Conservation (phyloP, 2,113 vertebrate genomes). For the Dipodomys ordii region DNA sequence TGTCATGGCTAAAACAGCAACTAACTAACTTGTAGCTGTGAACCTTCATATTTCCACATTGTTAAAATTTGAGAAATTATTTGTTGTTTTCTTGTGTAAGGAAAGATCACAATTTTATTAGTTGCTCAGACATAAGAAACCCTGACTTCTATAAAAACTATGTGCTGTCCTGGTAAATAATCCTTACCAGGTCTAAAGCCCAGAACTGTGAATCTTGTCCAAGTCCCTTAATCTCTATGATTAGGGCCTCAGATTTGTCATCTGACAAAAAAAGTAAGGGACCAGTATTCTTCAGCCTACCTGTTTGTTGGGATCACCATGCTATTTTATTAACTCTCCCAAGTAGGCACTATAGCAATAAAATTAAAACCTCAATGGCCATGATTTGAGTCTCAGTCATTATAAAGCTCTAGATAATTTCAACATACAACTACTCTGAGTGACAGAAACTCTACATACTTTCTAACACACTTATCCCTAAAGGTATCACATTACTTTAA, state of each 20-base stretch:
- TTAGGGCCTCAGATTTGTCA: not conserved
- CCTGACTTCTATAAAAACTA: not conserved
- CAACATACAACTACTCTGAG: not conserved
- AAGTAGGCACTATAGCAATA: not conserved
- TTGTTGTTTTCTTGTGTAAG: conserved; percentile 38
- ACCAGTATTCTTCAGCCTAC: not conserved
- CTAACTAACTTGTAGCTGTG: not conserved
- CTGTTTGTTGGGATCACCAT: not conserved
- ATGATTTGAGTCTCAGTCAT: not conserved
- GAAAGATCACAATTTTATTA: not conserved
- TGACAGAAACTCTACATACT: not conserved
- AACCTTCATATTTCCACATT: not conserved
- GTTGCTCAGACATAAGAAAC: conserved; percentile 6
- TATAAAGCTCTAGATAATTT: not conserved
- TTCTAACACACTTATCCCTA: not conserved
- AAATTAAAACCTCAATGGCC: not conserved
- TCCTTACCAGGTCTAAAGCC: not conserved
- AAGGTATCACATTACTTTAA: too few relatives aligned
- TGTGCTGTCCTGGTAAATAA: not conserved
- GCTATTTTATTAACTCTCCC: not conserved
- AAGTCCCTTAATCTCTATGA: not conserved
- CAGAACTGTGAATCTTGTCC: not conserved
- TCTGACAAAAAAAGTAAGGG: not conserved
- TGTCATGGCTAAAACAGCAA: not conserved
- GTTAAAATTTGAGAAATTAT: conserved; percentile 41